phyloP scores from a whole-genome alignment of 2,888 invertebrate genomes.

The Thysanoteuthis rhombus region DNA sequence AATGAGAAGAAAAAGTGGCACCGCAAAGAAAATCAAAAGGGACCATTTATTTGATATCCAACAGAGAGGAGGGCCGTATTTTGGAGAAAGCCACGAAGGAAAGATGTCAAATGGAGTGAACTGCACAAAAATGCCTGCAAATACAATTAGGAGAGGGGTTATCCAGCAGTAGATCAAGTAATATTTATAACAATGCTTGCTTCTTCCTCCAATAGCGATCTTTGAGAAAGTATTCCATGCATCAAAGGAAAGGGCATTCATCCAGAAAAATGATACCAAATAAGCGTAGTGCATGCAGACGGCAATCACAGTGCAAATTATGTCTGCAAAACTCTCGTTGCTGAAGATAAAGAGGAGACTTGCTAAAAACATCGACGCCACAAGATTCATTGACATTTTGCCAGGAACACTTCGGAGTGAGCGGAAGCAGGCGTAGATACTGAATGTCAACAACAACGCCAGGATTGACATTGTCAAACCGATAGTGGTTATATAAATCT shows the following conservation, averaged over 20 bases:
- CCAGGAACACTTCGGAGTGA: slow-evolving; percentile 71
- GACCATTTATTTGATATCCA: background rate
- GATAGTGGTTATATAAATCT: slow-evolving; percentile 71
- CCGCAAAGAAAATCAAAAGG: background rate
- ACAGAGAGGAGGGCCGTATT: background rate
- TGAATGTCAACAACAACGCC: slow-evolving; percentile 69
- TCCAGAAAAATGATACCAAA: slow-evolving; percentile 72
- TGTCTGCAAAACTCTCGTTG: background rate
- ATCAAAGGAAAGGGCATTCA: slow-evolving; percentile 72
- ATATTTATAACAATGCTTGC: background rate
- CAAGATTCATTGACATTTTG: slow-evolving; percentile 71
- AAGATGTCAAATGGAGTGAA: background rate
- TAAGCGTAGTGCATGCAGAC: slow-evolving; percentile 71
- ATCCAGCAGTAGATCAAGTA: background rate
- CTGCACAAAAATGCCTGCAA: background rate
- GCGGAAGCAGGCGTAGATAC: slow-evolving; percentile 69
- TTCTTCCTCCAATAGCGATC: background rate
- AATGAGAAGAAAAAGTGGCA: background rate
- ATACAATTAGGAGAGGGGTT: background rate
- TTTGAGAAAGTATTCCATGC: slow-evolving; percentile 71
- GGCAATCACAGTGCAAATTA: slow-evolving; percentile 60
- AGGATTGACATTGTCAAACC: slow-evolving; percentile 74
- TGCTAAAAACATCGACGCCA: slow-evolving; percentile 69
- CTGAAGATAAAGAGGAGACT: slow-evolving; percentile 70
- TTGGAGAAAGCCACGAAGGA: background rate